Base-by-base conservation (phyloP, 2,113 vertebrate genomes). In the Sphaerodactylus townsendi region DNA sequence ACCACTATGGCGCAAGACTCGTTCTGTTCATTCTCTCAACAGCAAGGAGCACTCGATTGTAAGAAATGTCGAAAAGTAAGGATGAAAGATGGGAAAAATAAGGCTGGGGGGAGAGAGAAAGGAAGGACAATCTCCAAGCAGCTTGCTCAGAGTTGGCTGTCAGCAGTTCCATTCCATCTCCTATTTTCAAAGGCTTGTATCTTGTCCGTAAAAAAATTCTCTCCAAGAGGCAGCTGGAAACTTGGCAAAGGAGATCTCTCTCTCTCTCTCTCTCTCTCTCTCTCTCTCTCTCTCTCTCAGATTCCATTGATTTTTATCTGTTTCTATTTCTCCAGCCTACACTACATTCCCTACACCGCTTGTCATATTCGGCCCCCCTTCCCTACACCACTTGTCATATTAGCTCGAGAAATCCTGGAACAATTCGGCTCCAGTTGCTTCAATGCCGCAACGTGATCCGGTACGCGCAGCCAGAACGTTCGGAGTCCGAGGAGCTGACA, bases 161-260 rank as follows among this genome's bases (percentile, higher is more conserved):
- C 93, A 94, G 91, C 86, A 92, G 92, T 93, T 94, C 91, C 91
- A 91, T 92, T 93, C 93, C 91, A 91, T 92, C 87, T 89, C 89
- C 85, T 89, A 46, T 92, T 93, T 94, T 93, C 82, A 92, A 90
- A 91, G 91, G 91, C 90, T 94, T 94, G 92, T 93, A 94, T 88
- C 90, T 74, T 76, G 76, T 81, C 83, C 80, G 91, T 94, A 94
- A 94, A 94, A 94, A 94, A 93, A 87, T 85, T 91, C 88, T 87
- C 89, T 93, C 86, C 82, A 86, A 90, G 82, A 85, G 87, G 88
- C 81, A 84, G 75, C 86, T 90, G 90, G 85, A 93, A 92, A 91
- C 87, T 84, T 92, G 80, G 87, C 88, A 90, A 92, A 94, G 83
- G 90, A 92, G n/a, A n/a, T n/a, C n/a, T n/a, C n/a, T n/a, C n/a